Evolutionary conservation across 2,797 vertebrate genomes (phyloP).

Genomic region (Alosa sapidissima): DNA sequence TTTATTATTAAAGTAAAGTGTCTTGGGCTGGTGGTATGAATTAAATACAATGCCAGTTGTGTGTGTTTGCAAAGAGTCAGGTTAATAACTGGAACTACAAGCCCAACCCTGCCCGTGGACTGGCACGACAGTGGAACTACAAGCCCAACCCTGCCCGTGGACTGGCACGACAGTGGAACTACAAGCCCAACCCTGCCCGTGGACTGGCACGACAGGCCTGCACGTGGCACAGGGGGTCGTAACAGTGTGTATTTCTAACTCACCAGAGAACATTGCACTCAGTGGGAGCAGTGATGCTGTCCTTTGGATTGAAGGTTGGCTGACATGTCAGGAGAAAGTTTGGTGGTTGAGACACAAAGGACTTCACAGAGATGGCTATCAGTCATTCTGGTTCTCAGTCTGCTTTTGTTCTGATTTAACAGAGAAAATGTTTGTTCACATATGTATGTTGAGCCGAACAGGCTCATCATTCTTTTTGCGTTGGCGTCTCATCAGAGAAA

Average conservation of each 20-base stretch:
- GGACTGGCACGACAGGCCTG: too few species aligned
- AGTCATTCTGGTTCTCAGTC: slow-evolving; percentile 44
- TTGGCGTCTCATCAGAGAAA: background rate
- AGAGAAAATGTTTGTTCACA: slow-evolving; percentile 41
- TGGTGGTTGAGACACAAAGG: slow-evolving; percentile 43
- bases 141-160: too few species aligned
- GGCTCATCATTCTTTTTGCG: background rate
- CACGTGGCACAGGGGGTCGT: too few species aligned
- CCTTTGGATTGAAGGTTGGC: slow-evolving; percentile 28
- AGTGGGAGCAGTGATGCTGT: slow-evolving; percentile 23
- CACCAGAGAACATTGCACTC: slow-evolving; percentile 20
- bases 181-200: too few species aligned
- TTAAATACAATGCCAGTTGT: too few species aligned
- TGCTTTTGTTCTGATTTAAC: slow-evolving; percentile 38
- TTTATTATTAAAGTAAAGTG: too few species aligned
- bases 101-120: too few species aligned
- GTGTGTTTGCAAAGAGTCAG: too few species aligned
- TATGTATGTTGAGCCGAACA: slow-evolving; percentile 24
- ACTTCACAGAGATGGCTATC: slow-evolving; percentile 45
- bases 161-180: too few species aligned
- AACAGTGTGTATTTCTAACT: background rate
- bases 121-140: too few species aligned
- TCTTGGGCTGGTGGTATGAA: too few species aligned
- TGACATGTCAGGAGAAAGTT: slow-evolving; percentile 16
- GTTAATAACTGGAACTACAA: too few species aligned